phyloP scores from a whole-genome alignment of 2,113 vertebrate species.

The Oenanthe melanoleuca region DNA sequence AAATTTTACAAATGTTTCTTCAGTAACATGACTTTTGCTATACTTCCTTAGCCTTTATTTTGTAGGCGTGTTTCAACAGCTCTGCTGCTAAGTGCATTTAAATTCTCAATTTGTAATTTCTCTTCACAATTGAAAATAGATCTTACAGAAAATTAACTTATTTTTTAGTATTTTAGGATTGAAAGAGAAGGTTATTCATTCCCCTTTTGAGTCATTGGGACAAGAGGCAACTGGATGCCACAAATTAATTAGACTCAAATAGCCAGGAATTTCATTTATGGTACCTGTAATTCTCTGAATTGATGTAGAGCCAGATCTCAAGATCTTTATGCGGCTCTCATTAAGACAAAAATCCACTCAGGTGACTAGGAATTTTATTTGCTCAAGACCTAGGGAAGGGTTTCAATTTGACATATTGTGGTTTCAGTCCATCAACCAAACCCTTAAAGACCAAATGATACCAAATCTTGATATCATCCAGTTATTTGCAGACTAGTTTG shows the following conservation, averaged over 20 bases:
- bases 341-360: constrained; percentile 8
- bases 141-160: background rate
- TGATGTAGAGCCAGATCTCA: background rate
- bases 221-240: background rate
- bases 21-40: background rate
- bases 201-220: background rate
- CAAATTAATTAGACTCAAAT: background rate
- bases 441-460: background rate
- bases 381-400: background rate
- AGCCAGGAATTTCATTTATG: constrained; percentile 2
- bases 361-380: background rate
- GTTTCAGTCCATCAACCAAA: background rate
- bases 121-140: background rate
- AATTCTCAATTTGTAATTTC: background rate
- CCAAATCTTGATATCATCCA: background rate
- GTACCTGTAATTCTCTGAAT: background rate
- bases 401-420: background rate
- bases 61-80: background rate
- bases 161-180: background rate
- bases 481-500: background rate
- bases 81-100: background rate
- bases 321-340: background rate
- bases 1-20: background rate
- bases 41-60: background rate
- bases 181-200: background rate